Percentiles rank a stretch among this genome's conserved stretches.
Evolutionary conservation across 2,113 vertebrate species (phyloP).

Genomic region (Platichthys flesus): DNA sequence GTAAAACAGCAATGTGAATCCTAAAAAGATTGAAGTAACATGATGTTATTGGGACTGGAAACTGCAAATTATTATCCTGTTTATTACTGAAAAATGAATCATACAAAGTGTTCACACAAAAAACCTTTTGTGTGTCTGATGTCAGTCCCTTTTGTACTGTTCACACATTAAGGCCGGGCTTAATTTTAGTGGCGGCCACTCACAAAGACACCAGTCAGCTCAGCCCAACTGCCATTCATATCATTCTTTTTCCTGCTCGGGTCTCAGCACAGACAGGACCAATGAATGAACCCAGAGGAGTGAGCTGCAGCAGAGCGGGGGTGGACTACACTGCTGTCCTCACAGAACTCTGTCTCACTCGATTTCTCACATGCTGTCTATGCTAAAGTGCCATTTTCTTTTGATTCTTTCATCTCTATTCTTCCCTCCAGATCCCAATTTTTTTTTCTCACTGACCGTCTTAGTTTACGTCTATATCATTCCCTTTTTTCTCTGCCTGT

Average conservation of each 20-base stretch:
- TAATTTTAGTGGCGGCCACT: slow-evolving; percentile 44
- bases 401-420: background rate
- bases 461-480: background rate
- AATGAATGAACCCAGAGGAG: slow-evolving; percentile 56
- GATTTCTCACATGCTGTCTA: slow-evolving; percentile 24
- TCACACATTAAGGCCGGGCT: slow-evolving; percentile 40
- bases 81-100: background rate
- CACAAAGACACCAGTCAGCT: slow-evolving; percentile 61
- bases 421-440: background rate
- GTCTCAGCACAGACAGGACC: slow-evolving; percentile 13
- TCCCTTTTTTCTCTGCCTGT: background rate
- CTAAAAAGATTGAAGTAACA: background rate
- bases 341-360: slow-evolving; percentile 47
- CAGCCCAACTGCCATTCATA: slow-evolving; percentile 55
- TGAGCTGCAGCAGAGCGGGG: slow-evolving; percentile 45
- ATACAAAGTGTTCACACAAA: slow-evolving; percentile 18
- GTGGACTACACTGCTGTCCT: slow-evolving; percentile 40
- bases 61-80: too few relatives aligned
- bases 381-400: slow-evolving; percentile 28
- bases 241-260: slow-evolving; percentile 31
- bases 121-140: slow-evolving; percentile 34
- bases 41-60: background rate
- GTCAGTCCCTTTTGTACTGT: slow-evolving; percentile 19
- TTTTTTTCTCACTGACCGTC: background rate
- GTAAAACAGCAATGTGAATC: background rate